phyloP scores from a whole-genome alignment of 1,140 invertebrate species.

The Idris sp. region DNA sequence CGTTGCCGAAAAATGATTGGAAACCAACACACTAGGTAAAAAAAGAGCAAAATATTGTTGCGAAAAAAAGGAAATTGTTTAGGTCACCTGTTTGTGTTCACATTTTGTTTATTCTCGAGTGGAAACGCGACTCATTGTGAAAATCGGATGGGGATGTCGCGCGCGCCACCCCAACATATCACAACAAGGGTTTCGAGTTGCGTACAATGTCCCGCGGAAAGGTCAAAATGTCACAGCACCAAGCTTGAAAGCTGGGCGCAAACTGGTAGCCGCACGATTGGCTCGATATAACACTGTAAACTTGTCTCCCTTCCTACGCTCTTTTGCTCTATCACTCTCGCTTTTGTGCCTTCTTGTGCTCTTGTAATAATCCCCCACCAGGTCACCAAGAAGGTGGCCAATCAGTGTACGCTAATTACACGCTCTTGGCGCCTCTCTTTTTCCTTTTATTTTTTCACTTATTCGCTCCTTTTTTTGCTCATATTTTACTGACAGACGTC shows the following conservation, averaged over 20 bases:
- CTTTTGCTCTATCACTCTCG: conserved; percentile 12
- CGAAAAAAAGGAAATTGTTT: too few relatives aligned
- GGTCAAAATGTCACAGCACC: conserved; percentile 7
- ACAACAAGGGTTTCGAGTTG: not conserved
- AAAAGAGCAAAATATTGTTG: too few relatives aligned
- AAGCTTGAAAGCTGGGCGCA: conserved; percentile 51
- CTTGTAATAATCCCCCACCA: conserved; percentile 35
- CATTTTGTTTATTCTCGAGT: conserved; percentile 7
- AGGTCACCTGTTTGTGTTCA: not conserved
- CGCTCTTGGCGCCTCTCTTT: conserved; percentile 30
- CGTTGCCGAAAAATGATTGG: too few relatives aligned
- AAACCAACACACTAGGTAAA: too few relatives aligned
- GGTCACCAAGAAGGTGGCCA: conserved; percentile 64
- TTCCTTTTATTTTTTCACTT: conserved; percentile 7
- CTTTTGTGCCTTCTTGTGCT: conserved; percentile 21
- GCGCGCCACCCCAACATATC: conserved; percentile 6
- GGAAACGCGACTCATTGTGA: not conserved
- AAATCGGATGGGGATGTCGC: not conserved
- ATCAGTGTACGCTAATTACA: conserved; percentile 69
- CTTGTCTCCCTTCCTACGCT: conserved; percentile 47
- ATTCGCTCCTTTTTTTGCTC: not conserved
- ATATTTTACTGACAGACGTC: not conserved
- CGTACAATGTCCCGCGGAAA: too few relatives aligned
- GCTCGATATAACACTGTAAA: conserved; percentile 37
- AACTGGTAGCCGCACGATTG: conserved; percentile 53